Conservation (phyloP, 2,888 invertebrate genomes). For the Xanthia togata region DNA sequence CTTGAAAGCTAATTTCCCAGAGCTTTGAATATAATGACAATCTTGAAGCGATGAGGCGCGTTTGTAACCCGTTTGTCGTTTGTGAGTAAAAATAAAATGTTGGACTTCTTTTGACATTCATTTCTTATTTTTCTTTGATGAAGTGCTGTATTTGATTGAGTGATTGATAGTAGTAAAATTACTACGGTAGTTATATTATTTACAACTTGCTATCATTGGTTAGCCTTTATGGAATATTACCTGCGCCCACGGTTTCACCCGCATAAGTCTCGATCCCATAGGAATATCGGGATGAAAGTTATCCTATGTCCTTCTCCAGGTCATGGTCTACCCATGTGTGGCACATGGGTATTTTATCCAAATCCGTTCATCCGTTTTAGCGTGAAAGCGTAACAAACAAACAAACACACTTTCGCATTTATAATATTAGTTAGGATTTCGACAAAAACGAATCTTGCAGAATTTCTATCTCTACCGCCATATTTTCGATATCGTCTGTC, state of each 20-base stretch:
- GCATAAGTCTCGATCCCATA: no score
- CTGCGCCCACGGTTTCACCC: no score
- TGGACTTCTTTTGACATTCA: neutral
- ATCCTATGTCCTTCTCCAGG: no score
- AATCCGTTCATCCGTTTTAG: no score
- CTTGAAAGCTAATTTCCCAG: neutral
- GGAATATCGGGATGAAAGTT: no score
- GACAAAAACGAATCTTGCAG: neutral
- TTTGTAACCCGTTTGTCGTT: neutral
- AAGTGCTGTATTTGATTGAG: neutral
- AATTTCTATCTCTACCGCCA: neutral
- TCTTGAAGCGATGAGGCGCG: neutral
- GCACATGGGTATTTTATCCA: no score
- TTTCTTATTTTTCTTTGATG: neutral
- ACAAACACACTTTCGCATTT: no score
- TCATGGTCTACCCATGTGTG: no score
- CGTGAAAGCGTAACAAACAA: no score
- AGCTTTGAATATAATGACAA: neutral
- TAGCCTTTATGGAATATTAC: neutral
- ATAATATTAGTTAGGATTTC: neutral
- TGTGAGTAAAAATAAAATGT: neutral
- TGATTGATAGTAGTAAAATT: neutral
- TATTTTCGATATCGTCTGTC: conserved; percentile 12
- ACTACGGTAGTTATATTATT: neutral
- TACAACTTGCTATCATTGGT: neutral